Base-by-base conservation (phyloP, 2,113 vertebrate species). In the Egretta garzetta region DNA sequence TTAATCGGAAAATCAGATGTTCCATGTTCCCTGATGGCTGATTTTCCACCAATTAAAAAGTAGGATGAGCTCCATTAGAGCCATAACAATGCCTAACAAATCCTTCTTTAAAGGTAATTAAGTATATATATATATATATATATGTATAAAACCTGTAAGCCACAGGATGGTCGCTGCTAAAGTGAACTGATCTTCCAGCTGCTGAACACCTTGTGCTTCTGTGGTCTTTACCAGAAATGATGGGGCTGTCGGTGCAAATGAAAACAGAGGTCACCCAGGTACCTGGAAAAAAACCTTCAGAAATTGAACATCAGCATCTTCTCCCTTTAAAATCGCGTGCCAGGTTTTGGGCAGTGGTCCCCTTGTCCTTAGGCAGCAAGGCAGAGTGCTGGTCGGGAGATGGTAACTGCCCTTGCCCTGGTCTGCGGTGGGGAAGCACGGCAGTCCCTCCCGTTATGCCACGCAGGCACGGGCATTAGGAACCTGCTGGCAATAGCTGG, bases 1-100 rank as follows among this genome's bases (percentile, higher is more conserved):
- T 93, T 79, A 89, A 81, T 53, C 75, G 53, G 77, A 82, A 95
- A 95, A 95, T 95, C 82, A 72, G 19, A 63, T 82, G 35, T 93
- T 82, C 71, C n/a, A 0, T 83, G 59, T 50, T 80, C 67, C 67
- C 74, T 62, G 67, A 43, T 72, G 72, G 37, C 33, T 93, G 77
- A 73, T 94, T 92, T 95, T 71, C 41, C 74, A 81, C 58, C 35
- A 80, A 20, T 86, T 93, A 88, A 62, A 80, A 92, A 76, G 53
- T 37, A 71, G 80, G 91, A 75, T 53, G 66, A 92, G 74, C 70
- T 90, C 85, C 30, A 27, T 85, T 83, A 74, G 50, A 76, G 37
- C 70, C 37, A 49, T 71, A 80, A 74, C 53, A 74, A 55, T 80
- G 60, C 35, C 68, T 92, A 68, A 71, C 37, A 92, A 92, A 83